These are phyloP conservation scores for Zaprionus ghesquierei DNA, from an alignment of 1,140 invertebrate species.

Conservation along the genomic window DNA sequence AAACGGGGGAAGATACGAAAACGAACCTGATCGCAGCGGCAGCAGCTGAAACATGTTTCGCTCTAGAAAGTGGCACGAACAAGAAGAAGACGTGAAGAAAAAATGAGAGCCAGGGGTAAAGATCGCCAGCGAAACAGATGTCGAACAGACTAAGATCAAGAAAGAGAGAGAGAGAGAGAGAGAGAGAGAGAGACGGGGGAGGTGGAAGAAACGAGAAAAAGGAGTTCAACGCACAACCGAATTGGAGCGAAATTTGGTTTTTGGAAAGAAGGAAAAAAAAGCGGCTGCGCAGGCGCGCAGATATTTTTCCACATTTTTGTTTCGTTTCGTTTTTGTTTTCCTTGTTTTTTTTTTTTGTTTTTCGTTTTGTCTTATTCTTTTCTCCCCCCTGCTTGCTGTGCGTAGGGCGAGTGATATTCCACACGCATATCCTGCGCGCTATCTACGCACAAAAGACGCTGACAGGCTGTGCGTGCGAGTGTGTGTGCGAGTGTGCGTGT, in stretches of 20 bases:
- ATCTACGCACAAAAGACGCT: conserved; percentile 48
- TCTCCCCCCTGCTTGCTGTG: background rate
- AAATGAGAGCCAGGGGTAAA: conserved; percentile 36
- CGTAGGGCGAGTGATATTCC: conserved; percentile 48
- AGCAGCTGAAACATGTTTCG: conserved; percentile 75
- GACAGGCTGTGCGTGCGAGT: conserved; percentile 42
- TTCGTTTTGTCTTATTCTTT: background rate
- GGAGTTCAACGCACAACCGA: conserved; percentile 61
- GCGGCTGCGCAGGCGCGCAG: conserved; percentile 65
- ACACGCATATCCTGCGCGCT: conserved; percentile 47
- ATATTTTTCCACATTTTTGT: conserved; percentile 36
- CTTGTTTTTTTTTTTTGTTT: conserved; percentile 26
- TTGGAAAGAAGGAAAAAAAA: conserved; percentile 33
- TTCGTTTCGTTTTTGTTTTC: conserved; percentile 10
- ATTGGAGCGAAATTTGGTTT: conserved; percentile 58
- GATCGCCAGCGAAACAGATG: conserved; percentile 64
- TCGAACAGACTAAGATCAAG: conserved; percentile 57
- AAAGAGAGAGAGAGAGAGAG: background rate
- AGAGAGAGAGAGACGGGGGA: conserved; percentile 6
- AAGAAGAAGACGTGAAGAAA: conserved; percentile 14
- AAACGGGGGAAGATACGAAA: conserved; percentile 35
- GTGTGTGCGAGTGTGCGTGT: conserved; percentile 28
- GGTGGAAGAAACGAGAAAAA: conserved; percentile 27
- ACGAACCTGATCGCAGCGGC: conserved; percentile 62
- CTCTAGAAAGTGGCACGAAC: conserved; percentile 65